A percentile compares a stretch with the other conserved stretches of the same genome.
Evolutionary conservation across 2,113 vertebrate species (phyloP).

Genomic region (Collichthys lucidus): DNA sequence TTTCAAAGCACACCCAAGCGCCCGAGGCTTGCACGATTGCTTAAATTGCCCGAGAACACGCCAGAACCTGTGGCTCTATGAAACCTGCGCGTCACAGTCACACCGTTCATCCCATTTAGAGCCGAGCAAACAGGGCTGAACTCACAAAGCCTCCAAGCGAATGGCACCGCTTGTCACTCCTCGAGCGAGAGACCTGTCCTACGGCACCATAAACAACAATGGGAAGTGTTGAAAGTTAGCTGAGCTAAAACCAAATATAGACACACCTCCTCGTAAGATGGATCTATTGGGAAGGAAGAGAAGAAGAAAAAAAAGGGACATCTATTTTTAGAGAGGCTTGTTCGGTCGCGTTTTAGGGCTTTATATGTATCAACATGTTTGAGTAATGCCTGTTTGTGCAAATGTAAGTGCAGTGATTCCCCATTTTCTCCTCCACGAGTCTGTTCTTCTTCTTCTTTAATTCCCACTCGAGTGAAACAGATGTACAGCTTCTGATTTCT

Average conservation of each 20-base stretch:
- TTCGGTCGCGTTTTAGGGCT: constrained; percentile 62
- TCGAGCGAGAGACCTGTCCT: constrained; percentile 45
- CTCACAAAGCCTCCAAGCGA: constrained; percentile 34
- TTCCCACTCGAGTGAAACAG: constrained; percentile 4
- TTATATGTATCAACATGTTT: constrained; percentile 63
- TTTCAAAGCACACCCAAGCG: constrained; percentile 61
- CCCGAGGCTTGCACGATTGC: constrained; percentile 64
- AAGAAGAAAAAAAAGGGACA: background rate
- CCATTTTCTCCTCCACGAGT: constrained; percentile 3
- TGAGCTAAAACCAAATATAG: constrained; percentile 65
- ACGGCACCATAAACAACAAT: constrained; percentile 63
- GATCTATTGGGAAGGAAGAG: constrained; percentile 36
- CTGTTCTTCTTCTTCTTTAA: constrained; percentile 10
- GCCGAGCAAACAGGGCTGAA: constrained; percentile 36
- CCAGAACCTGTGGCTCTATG: constrained; percentile 54
- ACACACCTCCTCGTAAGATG: constrained; percentile 62
- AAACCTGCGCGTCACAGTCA: constrained; percentile 44
- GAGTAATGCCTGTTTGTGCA: constrained; percentile 50
- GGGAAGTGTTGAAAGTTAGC: constrained; percentile 70
- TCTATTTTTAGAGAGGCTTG: constrained; percentile 78
- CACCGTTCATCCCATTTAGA: constrained; percentile 16
- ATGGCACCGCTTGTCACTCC: constrained; percentile 30
- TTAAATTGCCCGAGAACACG: constrained; percentile 66
- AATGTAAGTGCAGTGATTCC: constrained; percentile 36
- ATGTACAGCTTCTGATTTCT: background rate